Evolutionary conservation across 2,888 invertebrate genomes (phyloP), one percentile per base, ranked within the genome.

Genomic region (Kryphioiulus occultus): DNA sequence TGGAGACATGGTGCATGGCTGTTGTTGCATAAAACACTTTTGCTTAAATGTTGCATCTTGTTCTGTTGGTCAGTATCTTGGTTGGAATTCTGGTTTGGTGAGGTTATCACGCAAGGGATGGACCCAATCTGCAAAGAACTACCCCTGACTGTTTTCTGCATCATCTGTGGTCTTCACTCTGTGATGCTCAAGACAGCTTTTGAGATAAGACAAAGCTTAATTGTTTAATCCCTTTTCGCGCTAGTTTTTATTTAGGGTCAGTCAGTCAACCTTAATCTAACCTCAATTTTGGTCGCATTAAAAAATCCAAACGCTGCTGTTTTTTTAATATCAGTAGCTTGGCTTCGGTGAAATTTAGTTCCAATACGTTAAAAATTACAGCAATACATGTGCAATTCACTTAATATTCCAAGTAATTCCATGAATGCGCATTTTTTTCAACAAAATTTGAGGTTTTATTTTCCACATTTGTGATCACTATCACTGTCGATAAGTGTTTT

Each of bases 181-280:
- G 39, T 85, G 44, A 85, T 85, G 85, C 85, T 39, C 19, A 22
- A 42, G 85, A 85, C 85, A 85, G 85, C 42, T 85, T 85, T 85
- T 85, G 39, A 0, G 44, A 44, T 42, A 39, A 42, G 44, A 85
- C 42, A 85, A 85, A 17, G 39, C 85, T 85, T 85, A 85, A 85
- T 85, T 85, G 85, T 85, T 85, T 39, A 39, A 85, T 85, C 35
- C 39, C 35, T 85, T 35, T 85, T 35, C 85, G 44, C 39, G 39
- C 26, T 78, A 85, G 85, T 85, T 39, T 85, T 35, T 85, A 85
- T 30, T 7, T 30, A 15, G 78, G 78, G 78, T 78, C 78, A 30
- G 78, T 30, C 30, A 78, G 26, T 22, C 30, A 26, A 78, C 78
- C 78, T 78, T 30, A 30, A 78, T 78, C 9, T 30, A 26, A 30